Evolutionary conservation across 2,888 invertebrate species (phyloP).

Genomic region (Andricus quercusramuli): DNA sequence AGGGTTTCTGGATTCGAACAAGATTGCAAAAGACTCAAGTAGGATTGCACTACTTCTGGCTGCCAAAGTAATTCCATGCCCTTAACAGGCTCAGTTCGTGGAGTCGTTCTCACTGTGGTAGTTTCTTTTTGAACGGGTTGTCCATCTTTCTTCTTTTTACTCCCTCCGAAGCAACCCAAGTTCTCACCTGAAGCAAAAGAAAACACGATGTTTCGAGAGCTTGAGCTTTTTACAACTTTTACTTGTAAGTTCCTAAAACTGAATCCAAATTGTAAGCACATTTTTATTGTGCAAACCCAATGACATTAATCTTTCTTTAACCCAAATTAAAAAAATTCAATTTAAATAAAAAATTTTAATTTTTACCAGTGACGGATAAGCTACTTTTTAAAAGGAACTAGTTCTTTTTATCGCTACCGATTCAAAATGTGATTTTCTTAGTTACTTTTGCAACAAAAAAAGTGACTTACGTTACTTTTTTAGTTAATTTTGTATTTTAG

Average conservation of each 20-base stretch:
- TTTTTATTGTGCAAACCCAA: neutral
- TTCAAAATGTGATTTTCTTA: too few species aligned
- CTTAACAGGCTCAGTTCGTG: slow-evolving; percentile 84
- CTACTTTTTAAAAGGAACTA: too few species aligned
- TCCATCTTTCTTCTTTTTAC: slow-evolving; percentile 95
- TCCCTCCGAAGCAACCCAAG: slow-evolving; percentile 97
- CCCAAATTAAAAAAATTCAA: too few species aligned
- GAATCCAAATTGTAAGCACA: neutral
- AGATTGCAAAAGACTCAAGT: slow-evolving; percentile 93
- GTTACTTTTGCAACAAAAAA: too few species aligned
- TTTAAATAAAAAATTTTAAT: too few species aligned
- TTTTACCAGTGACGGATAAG: too few species aligned
- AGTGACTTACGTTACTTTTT: too few species aligned
- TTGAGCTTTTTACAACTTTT: neutral
- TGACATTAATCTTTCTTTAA: neutral
- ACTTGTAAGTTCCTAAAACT: neutral
- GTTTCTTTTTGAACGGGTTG: slow-evolving; percentile 78
- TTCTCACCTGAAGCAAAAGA: slow-evolving; percentile 86
- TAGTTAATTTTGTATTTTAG: too few species aligned
- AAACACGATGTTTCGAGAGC: slow-evolving; percentile 18
- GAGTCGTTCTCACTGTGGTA: slow-evolving; percentile 81
- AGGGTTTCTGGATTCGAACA: slow-evolving; percentile 98
- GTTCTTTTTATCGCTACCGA: too few species aligned
- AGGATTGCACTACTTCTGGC: slow-evolving; percentile 94
- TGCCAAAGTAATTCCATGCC: slow-evolving; percentile 94